These are phyloP conservation scores for Heterotis niloticus DNA, from an alignment of 2,113 vertebrate genomes.

Conservation along the genomic window DNA sequence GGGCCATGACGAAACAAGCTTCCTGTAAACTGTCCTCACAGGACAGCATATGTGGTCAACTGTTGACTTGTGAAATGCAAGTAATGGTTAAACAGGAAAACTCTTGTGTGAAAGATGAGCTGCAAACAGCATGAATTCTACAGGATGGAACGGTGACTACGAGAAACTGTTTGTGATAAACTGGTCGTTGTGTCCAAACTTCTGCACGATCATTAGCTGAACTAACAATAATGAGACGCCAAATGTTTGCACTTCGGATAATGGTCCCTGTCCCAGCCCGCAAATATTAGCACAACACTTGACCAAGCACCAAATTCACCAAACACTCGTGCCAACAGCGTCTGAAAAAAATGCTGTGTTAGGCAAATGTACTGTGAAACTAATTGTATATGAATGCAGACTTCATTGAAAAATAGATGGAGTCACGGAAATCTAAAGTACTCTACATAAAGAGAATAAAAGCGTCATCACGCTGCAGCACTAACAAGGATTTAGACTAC, in stretches of 20 bases:
- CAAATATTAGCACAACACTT: background rate
- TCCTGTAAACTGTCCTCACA: background rate
- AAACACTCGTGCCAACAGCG: background rate
- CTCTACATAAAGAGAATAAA: background rate
- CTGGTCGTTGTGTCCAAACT: background rate
- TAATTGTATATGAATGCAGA: slow-evolving; percentile 17
- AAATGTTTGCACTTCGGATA: background rate
- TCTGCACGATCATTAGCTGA: background rate
- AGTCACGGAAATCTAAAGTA: background rate
- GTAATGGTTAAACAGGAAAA: background rate
- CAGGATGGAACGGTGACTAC: no score
- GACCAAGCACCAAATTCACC: background rate
- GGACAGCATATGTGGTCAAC: background rate
- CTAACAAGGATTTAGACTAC: background rate
- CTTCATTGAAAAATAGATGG: background rate
- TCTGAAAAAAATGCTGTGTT: background rate
- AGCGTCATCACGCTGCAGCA: background rate
- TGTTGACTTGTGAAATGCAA: background rate
- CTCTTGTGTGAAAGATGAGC: background rate
- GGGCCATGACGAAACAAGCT: no score
- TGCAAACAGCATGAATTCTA: no score
- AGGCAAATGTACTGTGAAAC: background rate
- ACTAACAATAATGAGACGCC: background rate
- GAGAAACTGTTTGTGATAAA: no score
- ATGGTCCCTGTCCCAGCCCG: no score